Conservation (phyloP, 2,797 vertebrate species). For the Peromyscus nudipes region DNA sequence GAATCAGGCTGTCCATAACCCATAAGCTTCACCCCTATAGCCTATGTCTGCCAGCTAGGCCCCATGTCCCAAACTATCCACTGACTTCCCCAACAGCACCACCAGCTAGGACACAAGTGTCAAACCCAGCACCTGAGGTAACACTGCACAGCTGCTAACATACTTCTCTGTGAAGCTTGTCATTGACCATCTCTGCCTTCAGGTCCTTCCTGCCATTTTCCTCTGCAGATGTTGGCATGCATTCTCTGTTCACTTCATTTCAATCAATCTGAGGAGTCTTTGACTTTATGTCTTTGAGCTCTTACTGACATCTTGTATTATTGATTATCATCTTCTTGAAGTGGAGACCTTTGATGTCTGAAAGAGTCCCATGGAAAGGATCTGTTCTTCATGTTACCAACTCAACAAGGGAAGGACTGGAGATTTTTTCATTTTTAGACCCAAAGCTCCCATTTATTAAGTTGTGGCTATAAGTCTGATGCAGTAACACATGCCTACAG, state of each 20-base stretch:
- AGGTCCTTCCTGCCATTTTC: neutral
- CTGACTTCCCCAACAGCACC: neutral
- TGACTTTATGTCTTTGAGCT: constrained; percentile 30
- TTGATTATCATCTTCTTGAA: constrained; percentile 64
- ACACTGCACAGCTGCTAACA: neutral
- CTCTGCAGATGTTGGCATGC: constrained; percentile 19
- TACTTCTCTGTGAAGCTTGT: neutral
- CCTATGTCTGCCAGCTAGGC: no score
- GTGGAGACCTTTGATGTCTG: constrained; percentile 30
- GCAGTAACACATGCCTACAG: neutral
- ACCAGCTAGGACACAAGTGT: neutral
- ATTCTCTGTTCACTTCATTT: constrained; percentile 29
- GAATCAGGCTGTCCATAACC: neutral
- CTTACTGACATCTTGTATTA: constrained; percentile 50
- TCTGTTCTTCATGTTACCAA: neutral
- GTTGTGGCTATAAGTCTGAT: neutral
- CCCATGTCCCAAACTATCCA: neutral
- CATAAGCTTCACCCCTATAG: neutral
- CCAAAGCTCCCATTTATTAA: constrained; percentile 43
- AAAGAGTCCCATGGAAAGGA: neutral
- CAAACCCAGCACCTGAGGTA: neutral
- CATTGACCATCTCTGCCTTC: neutral
- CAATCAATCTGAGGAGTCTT: constrained; percentile 28
- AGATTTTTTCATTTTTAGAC: neutral
- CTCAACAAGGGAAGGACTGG: constrained; percentile 21